These are phyloP conservation scores for Cataglyphis hispanica DNA, from an alignment of 1,140 invertebrate species.

Conservation along the genomic window DNA sequence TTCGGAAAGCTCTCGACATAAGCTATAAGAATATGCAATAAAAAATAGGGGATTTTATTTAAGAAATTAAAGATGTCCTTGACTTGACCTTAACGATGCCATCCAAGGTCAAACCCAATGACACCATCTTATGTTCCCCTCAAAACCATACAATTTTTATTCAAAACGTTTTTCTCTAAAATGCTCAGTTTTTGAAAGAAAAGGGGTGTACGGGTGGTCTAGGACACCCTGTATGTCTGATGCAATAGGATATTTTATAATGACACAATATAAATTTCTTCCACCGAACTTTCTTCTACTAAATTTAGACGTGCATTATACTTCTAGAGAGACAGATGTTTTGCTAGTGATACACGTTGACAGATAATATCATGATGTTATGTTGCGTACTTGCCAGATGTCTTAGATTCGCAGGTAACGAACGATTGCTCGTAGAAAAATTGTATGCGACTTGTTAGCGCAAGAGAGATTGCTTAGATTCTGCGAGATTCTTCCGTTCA, in stretches of 20 bases:
- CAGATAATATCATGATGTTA: conserved; percentile 34
- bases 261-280: not conserved
- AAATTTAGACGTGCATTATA: not conserved
- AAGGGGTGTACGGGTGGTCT: no score
- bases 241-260: not conserved
- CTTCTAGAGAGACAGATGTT: not conserved
- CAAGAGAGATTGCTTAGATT: not conserved
- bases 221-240: no score
- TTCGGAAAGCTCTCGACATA: no score
- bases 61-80: no score
- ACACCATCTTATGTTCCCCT: no score
- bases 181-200: no score
- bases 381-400: conserved; percentile 51
- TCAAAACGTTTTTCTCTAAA: no score
- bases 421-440: conserved; percentile 1
- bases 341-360: conserved; percentile 18
- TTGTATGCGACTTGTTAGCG: conserved; percentile 28
- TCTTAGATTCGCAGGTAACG: conserved; percentile 20
- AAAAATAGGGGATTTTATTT: no score
- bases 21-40: no score
- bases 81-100: no score
- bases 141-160: no score
- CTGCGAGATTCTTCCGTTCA: not conserved
- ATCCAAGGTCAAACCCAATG: no score
- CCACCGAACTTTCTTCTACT: not conserved